Evolutionary conservation across 2,888 invertebrate species (phyloP).

Genomic region (Desoria tigrina): DNA sequence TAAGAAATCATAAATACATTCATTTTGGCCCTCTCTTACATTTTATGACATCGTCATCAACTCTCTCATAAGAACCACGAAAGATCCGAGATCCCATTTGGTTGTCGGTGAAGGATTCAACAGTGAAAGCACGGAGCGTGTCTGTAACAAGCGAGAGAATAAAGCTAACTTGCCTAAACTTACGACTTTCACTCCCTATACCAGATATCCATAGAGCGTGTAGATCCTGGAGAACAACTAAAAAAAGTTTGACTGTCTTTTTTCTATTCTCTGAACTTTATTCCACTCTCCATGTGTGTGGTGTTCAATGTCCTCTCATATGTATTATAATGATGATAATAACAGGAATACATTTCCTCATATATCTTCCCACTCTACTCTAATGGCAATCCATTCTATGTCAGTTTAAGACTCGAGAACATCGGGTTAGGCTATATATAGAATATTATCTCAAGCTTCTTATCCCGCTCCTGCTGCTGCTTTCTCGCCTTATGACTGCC

Average conservation of each 20-base stretch:
- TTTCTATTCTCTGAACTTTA: conserved; percentile 13
- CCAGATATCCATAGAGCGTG: too few species aligned
- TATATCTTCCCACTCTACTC: background rate
- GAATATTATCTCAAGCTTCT: too few species aligned
- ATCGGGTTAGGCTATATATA: too few species aligned
- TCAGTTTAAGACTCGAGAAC: conserved; percentile 9
- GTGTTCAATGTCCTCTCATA: conserved; percentile 10
- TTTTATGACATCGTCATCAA: conserved; percentile 49
- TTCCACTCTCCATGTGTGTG: conserved; percentile 9
- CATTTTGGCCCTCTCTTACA: conserved; percentile 41
- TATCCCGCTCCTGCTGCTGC: conserved; percentile 4
- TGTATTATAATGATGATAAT: conserved; percentile 18
- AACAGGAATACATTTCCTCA: conserved; percentile 12
- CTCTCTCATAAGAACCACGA: conserved; percentile 27
- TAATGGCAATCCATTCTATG: conserved; percentile 19
- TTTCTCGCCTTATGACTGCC: conserved; percentile 27
- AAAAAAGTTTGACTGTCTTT: conserved; percentile 17
- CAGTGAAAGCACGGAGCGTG: background rate
- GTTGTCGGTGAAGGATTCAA: too few species aligned
- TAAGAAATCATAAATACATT: conserved; percentile 49
- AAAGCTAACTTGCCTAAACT: conserved; percentile 15
- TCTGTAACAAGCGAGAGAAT: conserved; percentile 2
- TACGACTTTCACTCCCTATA: conserved; percentile 10
- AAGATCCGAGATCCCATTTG: background rate
- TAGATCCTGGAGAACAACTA: conserved; percentile 13